Percentiles rank a stretch among this genome's conserved stretches.
These are phyloP conservation scores for Azemiops feae DNA, from an alignment of 2,113 vertebrate species.

Conservation along the genomic window DNA sequence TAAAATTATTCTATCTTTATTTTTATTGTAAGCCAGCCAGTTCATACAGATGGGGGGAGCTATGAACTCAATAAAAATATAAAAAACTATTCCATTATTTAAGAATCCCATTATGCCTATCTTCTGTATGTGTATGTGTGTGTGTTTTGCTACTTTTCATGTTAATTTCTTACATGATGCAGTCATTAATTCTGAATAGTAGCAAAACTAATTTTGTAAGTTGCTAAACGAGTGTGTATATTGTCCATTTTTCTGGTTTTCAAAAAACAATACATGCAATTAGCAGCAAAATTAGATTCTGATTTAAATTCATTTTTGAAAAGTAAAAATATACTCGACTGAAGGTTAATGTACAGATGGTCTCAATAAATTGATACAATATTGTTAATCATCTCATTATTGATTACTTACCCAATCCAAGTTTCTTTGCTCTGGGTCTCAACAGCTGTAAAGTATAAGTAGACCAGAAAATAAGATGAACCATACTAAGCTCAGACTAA, in stretches of 20 bases:
- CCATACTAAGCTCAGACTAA: background rate
- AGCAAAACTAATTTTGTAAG: background rate
- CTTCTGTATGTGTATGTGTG: background rate
- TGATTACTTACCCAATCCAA: constrained; percentile 87
- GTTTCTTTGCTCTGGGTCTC: constrained; percentile 84
- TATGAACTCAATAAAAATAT: background rate
- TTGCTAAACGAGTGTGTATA: background rate
- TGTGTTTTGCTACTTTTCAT: background rate
- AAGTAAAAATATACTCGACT: background rate
- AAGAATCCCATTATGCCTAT: background rate
- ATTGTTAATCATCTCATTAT: background rate
- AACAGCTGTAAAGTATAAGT: constrained; percentile 76
- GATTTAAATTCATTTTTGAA: background rate
- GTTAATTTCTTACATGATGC: background rate
- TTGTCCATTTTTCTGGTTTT: background rate
- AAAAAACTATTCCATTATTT: background rate
- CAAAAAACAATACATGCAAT: background rate
- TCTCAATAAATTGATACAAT: background rate
- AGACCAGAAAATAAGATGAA: background rate
- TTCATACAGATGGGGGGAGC: background rate
- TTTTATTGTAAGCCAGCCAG: background rate
- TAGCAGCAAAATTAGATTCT: background rate
- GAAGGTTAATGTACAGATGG: background rate
- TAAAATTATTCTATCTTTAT: background rate
- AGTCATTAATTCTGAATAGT: background rate